Evolutionary conservation across 2,113 vertebrate genomes (phyloP), one percentile per base, ranked within the genome.

Genomic region (Plecotus auritus): DNA sequence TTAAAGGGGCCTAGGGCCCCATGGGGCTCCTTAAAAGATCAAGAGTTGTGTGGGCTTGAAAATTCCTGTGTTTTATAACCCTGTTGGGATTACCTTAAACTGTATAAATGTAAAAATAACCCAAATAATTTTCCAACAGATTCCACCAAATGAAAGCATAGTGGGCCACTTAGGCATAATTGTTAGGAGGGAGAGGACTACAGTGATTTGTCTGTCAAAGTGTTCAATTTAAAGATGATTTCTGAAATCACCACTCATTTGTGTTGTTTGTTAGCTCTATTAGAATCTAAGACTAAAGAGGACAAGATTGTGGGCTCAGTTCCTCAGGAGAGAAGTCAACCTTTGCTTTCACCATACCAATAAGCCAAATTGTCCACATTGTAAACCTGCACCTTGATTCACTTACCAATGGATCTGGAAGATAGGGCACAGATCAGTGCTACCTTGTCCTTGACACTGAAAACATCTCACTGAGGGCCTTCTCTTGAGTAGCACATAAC

Each of bases 51-150:
- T 51, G 73, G 56, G 49, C 47, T 84, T 94, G 78, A 67, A 92
- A 92, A 91, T 90, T 81, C 64, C 47, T 83, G 11, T 70, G 85
- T 42, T 72, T 92, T 96, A 56, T 83, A 88, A 42, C 74, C 40
- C 82, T 93, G 20, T 56, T 85, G 66, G 56, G 13, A 70, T 90
- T 97, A 93, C 64, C 88, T 86, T 85, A 78, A 88, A 76, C 37
- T 88, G 22, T 47, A 67, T 86, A 88, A 85, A 83, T 76, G 26
- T 61, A 47, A 92, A 97, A 90, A 85, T 23, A 88, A 37, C 37
- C 42, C 74, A 88, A 84, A 91, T 94, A 70, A 95, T 73, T 95
- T 90, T 88, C 73, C 61, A 95, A n/a, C 42, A 91, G 23, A 91
- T 84, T 74, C 56, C 81, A 32, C 47, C 74, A 84, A 91, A 93